Evolutionary conservation across 2,888 invertebrate genomes (phyloP), one percentile per base, ranked within the genome.

Genomic region (Sarcophaga variegata): DNA sequence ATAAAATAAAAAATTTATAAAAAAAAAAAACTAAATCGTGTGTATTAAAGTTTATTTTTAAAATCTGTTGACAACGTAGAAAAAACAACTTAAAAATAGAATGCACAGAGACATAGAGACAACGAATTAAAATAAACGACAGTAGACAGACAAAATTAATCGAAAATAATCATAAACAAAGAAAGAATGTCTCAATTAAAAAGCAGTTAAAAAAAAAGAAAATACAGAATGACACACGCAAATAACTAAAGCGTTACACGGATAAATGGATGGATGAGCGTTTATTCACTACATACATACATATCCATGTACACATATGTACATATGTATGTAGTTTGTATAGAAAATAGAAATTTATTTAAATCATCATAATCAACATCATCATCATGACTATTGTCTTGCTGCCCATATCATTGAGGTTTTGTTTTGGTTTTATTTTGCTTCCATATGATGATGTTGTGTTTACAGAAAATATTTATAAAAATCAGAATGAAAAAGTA

Each of bases 171-270:
- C 72, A 83, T 69, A 78, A 87, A 67, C 49, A 75, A 83, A 85
- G 77, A 75, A 83, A 85, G 77, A 87, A 87, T 75, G 70, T 70
- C 85, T 81, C 83, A 89, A 86, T 86, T 83, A 79, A 81, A 82
- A 81, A 81, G 81, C 74, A 47, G 63, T 83, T 84, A 79, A 82
- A 81, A 80, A 64, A 12, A 78, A 20, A n/a, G 3, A 54, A 54
- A 47, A 20, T 63, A 63, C 59, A 74, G 12, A 45, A 45, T 45
- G 70, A 47, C 14, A 81, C 67, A 76, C 37, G 45, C 67, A 45
- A 47, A n/a, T 45, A 54, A 5, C 17, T 37, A 22, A 72, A 72
- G 70, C 6, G 60, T 66, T 47, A 69, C 60, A 70, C 45, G 54
- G 25, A 22, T 45, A 20, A 4, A 27, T 12, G 49, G 20, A 63